Base-by-base conservation (phyloP, 2,113 vertebrate species). In the Rattus rattus region DNA sequence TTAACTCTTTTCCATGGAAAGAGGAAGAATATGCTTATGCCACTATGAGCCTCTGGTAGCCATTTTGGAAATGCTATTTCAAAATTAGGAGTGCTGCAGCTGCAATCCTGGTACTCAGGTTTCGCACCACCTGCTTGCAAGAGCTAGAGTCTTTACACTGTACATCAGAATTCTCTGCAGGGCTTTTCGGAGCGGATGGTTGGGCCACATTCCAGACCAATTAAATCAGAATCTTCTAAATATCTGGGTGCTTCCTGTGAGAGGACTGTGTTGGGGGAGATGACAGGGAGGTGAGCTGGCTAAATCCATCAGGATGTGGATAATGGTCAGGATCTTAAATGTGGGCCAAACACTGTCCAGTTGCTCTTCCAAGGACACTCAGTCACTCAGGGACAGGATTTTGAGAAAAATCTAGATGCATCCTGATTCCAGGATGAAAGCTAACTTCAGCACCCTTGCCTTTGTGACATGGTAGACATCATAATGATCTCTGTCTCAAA, bases 171-270 rank as follows among this genome's bases (percentile, higher is more conserved):
- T 94, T 92, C 91, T 65, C 91, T 47, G 61, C 0, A 5, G 88
- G 72, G 70, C 69, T 61, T 59, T 94, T 30, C 67, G 65, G 56
- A 76, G 76, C 95, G 39, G 79, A 61, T 56, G 59, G 61, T 70
- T 89, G 77, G 90, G 94, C 73, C 90, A 79, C 39, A 52, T 30
- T 94, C 87, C 94, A 95, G 92, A 91, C 16, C 90, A 96, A 87
- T 92, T 94, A 95, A 95, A 87, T 93, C 56, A 72, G 73, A 97
- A 95, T 87, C 87, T 97, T 96, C 84, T 97, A 86, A 92, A 95
- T 91, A 73, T 47, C 3, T 59, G 65, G 67, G 91, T 69, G 43
- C 80, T 95, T 80, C 76, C 33, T 92, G 72, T n/a, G 70, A 75
- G 90, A 90, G 89, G 75, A 63, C 73, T 16, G 67, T 28, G 26